Evolutionary conservation across 2,888 invertebrate species (phyloP).

Genomic region (Amiota mariae): DNA sequence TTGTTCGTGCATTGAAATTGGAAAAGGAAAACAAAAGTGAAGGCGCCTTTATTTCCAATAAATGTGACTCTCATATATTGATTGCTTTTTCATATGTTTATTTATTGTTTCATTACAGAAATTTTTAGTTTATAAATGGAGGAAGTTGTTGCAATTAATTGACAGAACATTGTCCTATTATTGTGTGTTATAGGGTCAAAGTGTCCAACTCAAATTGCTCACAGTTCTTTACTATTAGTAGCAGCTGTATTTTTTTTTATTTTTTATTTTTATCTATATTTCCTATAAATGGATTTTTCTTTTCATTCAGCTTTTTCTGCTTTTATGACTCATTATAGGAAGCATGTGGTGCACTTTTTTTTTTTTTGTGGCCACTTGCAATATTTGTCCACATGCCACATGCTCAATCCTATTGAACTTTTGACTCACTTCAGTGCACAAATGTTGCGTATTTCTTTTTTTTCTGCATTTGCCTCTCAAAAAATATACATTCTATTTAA

Average conservation of each 20-base stretch:
- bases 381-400: neutral
- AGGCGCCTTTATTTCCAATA: neutral
- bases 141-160: constrained; percentile 14
- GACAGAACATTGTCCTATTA: neutral
- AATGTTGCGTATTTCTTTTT: neutral
- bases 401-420: too few species aligned
- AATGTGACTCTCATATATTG: neutral
- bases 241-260: too few species aligned
- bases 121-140: neutral
- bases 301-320: too few species aligned
- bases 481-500: neutral
- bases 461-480: neutral
- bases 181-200: too few species aligned
- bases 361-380: neutral
- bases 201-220: too few species aligned
- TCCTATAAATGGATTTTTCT: too few species aligned
- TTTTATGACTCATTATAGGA: too few species aligned
- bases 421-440: neutral
- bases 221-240: too few species aligned
- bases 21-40: too few species aligned
- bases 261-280: too few species aligned
- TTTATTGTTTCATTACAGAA: neutral
- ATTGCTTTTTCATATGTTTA: neutral
- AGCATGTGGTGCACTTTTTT: neutral
- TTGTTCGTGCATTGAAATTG: neutral